Percentiles rank a stretch among this genome's conserved stretches.
Conservation (phyloP, 2,113 vertebrate species). For the Pygoscelis adeliae region DNA sequence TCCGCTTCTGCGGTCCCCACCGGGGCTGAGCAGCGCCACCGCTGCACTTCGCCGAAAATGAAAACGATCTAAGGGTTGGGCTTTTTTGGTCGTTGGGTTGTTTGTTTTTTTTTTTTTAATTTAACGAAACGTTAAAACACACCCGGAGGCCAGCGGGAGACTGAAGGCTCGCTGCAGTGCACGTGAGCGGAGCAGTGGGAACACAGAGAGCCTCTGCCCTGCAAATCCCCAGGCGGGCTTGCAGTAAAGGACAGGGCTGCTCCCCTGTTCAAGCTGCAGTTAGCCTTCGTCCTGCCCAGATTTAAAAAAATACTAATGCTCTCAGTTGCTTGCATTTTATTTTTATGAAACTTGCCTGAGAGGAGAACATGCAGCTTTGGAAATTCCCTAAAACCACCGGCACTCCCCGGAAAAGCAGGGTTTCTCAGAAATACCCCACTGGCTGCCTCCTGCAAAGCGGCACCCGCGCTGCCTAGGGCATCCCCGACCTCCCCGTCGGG, state of each 20-base stretch:
- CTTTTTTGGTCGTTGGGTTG: background rate
- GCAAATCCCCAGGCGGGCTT: background rate
- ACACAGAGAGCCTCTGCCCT: background rate
- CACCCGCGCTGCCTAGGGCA: fast-evolving
- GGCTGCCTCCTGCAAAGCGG: background rate
- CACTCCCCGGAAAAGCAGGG: background rate
- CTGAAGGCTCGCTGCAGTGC: background rate
- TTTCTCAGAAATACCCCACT: background rate
- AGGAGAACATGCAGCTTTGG: background rate
- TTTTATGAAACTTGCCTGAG: background rate
- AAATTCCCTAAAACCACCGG: background rate
- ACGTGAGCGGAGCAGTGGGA: background rate
- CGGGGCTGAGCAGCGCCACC: background rate
- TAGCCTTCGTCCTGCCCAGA: background rate
- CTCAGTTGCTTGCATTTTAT: background rate
- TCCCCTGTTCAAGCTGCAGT: background rate
- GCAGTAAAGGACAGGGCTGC: background rate
- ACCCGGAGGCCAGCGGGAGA: background rate
- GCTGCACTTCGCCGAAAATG: background rate
- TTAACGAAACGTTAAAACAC: background rate
- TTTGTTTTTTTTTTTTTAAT: background rate
- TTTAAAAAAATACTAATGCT: background rate
- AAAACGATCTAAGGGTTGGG: background rate
- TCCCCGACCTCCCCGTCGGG: fast-evolving
- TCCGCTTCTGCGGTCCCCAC: background rate